phyloP scores from a whole-genome alignment of 2,888 invertebrate genomes.

The Aphidius colemani region DNA sequence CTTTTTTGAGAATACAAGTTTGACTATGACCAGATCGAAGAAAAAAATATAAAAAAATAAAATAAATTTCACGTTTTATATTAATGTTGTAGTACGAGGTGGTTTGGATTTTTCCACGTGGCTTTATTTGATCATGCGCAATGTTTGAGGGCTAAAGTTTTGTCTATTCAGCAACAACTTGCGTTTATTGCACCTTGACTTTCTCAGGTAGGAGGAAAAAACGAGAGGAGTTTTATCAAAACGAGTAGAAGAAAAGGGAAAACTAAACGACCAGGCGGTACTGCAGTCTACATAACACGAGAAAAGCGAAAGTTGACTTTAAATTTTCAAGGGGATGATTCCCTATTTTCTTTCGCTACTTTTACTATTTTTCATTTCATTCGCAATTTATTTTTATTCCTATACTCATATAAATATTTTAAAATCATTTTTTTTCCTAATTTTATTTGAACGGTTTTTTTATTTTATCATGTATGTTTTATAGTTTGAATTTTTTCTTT shows the following conservation, averaged over 20 bases:
- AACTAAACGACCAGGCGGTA: constrained; percentile 32
- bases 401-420: too few species aligned
- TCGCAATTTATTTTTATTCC: background rate
- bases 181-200: constrained; percentile 54
- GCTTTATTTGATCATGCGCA: constrained; percentile 52
- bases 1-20: too few species aligned
- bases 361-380: constrained; percentile 23
- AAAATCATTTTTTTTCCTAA: background rate
- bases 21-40: too few species aligned
- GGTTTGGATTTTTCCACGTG: constrained; percentile 54
- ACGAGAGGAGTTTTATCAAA: constrained; percentile 14
- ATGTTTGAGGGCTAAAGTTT: constrained; percentile 40
- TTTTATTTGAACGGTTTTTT: constrained; percentile 1
- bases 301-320: constrained; percentile 56
- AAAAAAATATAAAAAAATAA: too few species aligned
- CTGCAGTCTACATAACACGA: constrained; percentile 22
- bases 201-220: constrained; percentile 40
- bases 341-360: constrained; percentile 24
- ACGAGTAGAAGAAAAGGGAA: constrained; percentile 30
- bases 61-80: too few species aligned
- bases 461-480: constrained; percentile 6
- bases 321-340: constrained; percentile 54
- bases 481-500: background rate
- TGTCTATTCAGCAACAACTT: constrained; percentile 37
- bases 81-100: constrained; percentile 4